Evolutionary conservation across 2,113 vertebrate genomes (phyloP).

Genomic region (Noctilio leporinus): DNA sequence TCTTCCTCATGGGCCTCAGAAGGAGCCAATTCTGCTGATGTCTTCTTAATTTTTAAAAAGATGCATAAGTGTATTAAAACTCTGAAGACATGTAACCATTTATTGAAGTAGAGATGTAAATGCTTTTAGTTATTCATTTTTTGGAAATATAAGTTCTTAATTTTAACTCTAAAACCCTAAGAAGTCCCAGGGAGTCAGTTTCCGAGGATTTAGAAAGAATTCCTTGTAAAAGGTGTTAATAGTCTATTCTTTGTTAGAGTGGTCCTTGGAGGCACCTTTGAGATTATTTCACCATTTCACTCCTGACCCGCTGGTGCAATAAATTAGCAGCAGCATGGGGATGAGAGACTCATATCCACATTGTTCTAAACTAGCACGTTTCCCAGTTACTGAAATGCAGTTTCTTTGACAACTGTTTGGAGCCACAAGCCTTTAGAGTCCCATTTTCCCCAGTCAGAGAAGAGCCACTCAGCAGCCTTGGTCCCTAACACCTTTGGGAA

Average conservation of each 20-base stretch:
- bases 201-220: conserved; percentile 58
- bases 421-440: not conserved
- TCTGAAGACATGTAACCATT: conserved; percentile 79
- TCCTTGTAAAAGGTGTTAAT: not conserved
- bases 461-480: not conserved
- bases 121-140: too few relatives aligned
- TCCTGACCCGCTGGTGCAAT: too few relatives aligned
- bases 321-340: not conserved
- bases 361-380: not conserved
- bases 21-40: not conserved
- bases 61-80: conserved; percentile 77
- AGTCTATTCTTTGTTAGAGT: not conserved
- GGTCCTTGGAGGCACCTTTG: not conserved
- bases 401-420: not conserved
- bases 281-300: not conserved
- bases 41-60: too few relatives aligned
- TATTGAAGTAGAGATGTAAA: conserved; percentile 52
- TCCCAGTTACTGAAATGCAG: not conserved
- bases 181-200: conserved; percentile 73
- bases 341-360: not conserved
- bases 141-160: not conserved
- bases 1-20: not conserved
- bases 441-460: not conserved
- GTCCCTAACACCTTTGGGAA: not conserved
- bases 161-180: not conserved